These are phyloP conservation scores for Agrilus planipennis DNA, from an alignment of 1,140 invertebrate genomes.

Conservation along the genomic window DNA sequence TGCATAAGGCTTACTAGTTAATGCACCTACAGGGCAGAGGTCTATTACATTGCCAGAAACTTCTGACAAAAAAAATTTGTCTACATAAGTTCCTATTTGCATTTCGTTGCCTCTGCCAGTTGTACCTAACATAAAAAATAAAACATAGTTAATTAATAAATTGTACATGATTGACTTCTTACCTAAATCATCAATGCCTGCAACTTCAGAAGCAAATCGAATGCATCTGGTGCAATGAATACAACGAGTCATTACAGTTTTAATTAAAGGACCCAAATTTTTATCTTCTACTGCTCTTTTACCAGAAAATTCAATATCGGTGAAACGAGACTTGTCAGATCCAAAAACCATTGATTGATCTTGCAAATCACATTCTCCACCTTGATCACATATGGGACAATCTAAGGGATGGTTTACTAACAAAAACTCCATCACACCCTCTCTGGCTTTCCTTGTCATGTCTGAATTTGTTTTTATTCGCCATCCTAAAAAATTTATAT, in stretches of 20 bases:
- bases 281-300: slow-evolving; percentile 99
- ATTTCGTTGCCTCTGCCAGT: slow-evolving; percentile 92
- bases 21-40: slow-evolving; percentile 95
- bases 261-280: slow-evolving; percentile 94
- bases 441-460: slow-evolving; percentile 84
- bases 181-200: slow-evolving; percentile 91
- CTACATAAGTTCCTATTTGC: slow-evolving; percentile 97
- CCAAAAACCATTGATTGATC: slow-evolving; percentile 99
- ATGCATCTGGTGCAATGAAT: slow-evolving; percentile 99
- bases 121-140: slow-evolving; percentile 60
- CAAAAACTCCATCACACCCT: slow-evolving; percentile 99
- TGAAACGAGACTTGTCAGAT: slow-evolving; percentile 86
- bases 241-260: slow-evolving; percentile 99
- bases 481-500: slow-evolving; percentile 37
- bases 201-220: slow-evolving; percentile 91
- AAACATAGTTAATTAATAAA: not conserved
- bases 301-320: slow-evolving; percentile 85
- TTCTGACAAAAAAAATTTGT: slow-evolving; percentile 95
- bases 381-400: slow-evolving; percentile 99
- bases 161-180: slow-evolving; percentile 1
- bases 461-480: slow-evolving; percentile 96
- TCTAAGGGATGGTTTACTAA: slow-evolving; percentile 97
- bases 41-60: slow-evolving; percentile 98
- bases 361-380: slow-evolving; percentile 97
- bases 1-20: slow-evolving; percentile 96